phyloP scores from a whole-genome alignment of 2,113 vertebrate species.

The Brienomyrus longianalis region DNA sequence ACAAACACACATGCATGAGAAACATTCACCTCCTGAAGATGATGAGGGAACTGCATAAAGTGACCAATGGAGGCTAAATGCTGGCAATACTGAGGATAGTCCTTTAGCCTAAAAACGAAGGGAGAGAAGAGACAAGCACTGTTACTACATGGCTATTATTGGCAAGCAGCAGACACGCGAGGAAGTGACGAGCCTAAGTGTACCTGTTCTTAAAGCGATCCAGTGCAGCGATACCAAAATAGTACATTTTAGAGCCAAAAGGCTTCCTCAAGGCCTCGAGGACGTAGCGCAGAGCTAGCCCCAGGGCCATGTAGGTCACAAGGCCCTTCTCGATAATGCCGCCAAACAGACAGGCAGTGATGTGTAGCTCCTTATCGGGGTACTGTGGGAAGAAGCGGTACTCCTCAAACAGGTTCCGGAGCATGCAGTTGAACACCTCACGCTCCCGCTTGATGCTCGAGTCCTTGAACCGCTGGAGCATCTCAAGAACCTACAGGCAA shows the following conservation, averaged over 20 bases:
- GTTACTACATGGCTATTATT: neutral
- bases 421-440: conserved; percentile 98
- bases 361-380: conserved; percentile 97
- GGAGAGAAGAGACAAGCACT: neutral
- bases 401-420: conserved; percentile 95
- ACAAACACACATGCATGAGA: neutral
- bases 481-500: conserved; percentile 83
- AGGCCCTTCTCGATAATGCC: conserved; percentile 98
- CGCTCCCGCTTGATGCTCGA: conserved; percentile 92
- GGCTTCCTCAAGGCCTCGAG: conserved; percentile 98
- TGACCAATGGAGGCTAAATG: conserved; percentile 97
- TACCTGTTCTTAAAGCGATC: conserved; percentile 99
- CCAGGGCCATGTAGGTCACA: conserved; percentile 95
- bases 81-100: conserved; percentile 99
- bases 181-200: conserved; percentile 11
- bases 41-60: conserved; percentile 97
- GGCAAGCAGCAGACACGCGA: neutral
- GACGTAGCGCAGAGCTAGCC: conserved; percentile 90
- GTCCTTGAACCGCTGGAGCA: conserved; percentile 98
- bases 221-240: conserved; percentile 96
- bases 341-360: conserved; percentile 97
- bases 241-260: conserved; percentile 98
- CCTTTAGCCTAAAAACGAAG: conserved; percentile 76
- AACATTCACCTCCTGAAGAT: conserved; percentile 89
- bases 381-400: conserved; percentile 98